Conservation (phyloP, 2,888 invertebrate species). For the Latheticus oryzae region DNA sequence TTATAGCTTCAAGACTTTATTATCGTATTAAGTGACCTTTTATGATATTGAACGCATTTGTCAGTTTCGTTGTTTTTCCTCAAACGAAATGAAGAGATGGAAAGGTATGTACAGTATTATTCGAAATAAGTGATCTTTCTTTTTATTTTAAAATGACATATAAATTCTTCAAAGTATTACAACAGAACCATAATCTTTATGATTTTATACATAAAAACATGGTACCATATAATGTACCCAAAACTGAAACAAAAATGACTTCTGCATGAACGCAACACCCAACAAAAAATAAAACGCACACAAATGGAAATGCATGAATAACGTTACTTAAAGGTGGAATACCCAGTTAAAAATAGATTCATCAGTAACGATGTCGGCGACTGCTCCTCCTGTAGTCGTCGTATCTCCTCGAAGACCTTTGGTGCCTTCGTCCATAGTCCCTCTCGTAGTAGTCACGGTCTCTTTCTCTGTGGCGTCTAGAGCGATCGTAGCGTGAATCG, state of each 20-base stretch:
- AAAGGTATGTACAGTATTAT: constrained; percentile 17
- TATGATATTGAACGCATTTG: too few species aligned
- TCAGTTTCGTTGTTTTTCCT: background rate
- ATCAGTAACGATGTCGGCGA: constrained; percentile 55
- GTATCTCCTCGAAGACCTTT: constrained; percentile 56
- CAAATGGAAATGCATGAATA: constrained; percentile 33
- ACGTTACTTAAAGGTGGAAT: constrained; percentile 25
- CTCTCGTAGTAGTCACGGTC: constrained; percentile 61
- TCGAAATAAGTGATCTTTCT: constrained; percentile 3
- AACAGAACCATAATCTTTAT: constrained; percentile 23
- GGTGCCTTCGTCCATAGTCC: constrained; percentile 56
- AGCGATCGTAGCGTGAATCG: constrained; percentile 58
- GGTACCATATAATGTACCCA: constrained; percentile 1
- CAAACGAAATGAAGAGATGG: constrained; percentile 9
- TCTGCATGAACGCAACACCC: constrained; percentile 24
- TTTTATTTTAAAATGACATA: constrained; percentile 31
- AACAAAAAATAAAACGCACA: constrained; percentile 30
- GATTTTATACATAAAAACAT: constrained; percentile 6
- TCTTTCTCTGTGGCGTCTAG: constrained; percentile 56
- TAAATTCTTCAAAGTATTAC: constrained; percentile 30
- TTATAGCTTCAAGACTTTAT: too few species aligned
- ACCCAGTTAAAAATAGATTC: constrained; percentile 17
- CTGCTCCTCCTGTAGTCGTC: constrained; percentile 56
- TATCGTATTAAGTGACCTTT: too few species aligned
- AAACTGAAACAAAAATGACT: constrained; percentile 15